Conservation (phyloP, 2,113 vertebrate species). For the Glaucomys volans region DNA sequence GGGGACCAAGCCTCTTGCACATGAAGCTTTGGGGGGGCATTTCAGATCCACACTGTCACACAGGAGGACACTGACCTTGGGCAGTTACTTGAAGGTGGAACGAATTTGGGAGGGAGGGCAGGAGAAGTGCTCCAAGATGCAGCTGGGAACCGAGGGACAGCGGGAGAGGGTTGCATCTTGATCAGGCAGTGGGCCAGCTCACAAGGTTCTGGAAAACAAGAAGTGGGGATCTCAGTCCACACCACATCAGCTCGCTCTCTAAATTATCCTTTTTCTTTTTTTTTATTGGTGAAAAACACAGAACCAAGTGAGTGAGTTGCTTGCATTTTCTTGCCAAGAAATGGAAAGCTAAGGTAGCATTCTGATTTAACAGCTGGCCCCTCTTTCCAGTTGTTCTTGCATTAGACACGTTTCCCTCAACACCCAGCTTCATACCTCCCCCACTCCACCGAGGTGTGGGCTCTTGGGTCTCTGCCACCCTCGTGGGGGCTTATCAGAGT, state of each 20-base stretch:
- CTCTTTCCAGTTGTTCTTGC: neutral
- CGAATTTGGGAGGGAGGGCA: no score
- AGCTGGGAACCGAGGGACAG: rapidly evolving
- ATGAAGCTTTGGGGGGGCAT: neutral
- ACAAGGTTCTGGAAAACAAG: rapidly evolving
- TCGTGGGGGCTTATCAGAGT: no score
- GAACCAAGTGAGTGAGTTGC: neutral
- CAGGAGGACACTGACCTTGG: neutral
- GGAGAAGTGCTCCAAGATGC: rapidly evolving
- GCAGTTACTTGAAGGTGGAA: neutral
- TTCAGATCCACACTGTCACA: neutral
- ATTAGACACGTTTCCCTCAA: neutral
- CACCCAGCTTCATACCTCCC: neutral
- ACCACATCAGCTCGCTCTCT: rapidly evolving
- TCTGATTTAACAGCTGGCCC: neutral
- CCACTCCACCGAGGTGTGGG: rapidly evolving
- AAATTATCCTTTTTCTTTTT: neutral
- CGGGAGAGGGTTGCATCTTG: neutral
- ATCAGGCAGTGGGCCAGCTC: neutral
- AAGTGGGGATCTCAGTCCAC: rapidly evolving
- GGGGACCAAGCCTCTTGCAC: neutral
- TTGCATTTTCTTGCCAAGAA: slow-evolving; percentile 8
- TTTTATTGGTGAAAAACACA: neutral
- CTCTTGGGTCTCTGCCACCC: rapidly evolving
- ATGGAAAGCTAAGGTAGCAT: neutral